Conservation (phyloP, 2,113 vertebrate genomes). For the Boulengeromyrus knoepffleri region DNA sequence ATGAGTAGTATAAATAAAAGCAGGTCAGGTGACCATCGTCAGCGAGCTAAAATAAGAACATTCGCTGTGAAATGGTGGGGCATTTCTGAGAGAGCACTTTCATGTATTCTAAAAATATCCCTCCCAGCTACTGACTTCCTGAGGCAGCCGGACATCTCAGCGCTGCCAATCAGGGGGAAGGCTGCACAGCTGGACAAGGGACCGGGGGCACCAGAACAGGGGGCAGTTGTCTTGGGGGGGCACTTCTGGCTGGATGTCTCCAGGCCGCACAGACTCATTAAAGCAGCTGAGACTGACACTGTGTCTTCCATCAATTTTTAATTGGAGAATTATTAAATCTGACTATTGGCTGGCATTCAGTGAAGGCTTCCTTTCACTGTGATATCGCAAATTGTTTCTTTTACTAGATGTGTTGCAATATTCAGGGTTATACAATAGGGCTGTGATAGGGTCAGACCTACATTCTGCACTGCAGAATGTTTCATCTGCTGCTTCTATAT, state of each 20-base stretch:
- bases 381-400: not conserved
- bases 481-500: not conserved
- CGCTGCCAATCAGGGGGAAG: conserved; percentile 17
- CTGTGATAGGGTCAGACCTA: not conserved
- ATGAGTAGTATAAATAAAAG: not conserved
- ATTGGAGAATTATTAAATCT: conserved; percentile 13
- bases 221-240: not conserved
- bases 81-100: not conserved
- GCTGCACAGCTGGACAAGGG: not conserved
- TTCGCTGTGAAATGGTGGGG: not conserved
- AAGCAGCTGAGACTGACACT: not conserved
- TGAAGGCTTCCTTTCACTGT: not conserved
- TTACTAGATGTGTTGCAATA: not conserved
- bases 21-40: not conserved
- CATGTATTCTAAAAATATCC: not conserved
- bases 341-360: not conserved
- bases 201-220: conserved; percentile 18
- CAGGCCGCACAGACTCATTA: conserved; percentile 31
- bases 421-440: not conserved
- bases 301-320: conserved; percentile 17
- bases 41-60: not conserved
- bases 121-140: not conserved
- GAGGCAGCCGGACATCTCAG: not conserved
- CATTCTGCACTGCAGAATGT: not conserved
- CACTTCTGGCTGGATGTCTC: conserved; percentile 33